These are phyloP conservation scores for Bembecia ichneumoniformis DNA, from an alignment of 2,888 invertebrate species.

Conservation along the genomic window DNA sequence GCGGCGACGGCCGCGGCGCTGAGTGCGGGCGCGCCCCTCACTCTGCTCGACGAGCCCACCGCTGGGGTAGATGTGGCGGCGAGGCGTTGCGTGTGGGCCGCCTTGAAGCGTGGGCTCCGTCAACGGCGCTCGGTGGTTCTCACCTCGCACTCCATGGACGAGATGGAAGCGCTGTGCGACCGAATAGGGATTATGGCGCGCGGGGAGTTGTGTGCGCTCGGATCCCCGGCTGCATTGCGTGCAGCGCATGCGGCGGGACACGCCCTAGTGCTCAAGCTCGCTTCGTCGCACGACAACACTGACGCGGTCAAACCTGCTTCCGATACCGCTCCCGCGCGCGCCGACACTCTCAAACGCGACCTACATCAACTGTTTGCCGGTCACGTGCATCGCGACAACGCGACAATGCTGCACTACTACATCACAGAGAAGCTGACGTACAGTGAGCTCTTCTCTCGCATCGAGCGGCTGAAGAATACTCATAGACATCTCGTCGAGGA, in stretches of 20 bases:
- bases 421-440: constrained; percentile 8
- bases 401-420: constrained; percentile 8
- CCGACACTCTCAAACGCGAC: constrained; percentile 53
- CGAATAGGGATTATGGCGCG: constrained; percentile 83
- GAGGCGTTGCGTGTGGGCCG: constrained; percentile 75
- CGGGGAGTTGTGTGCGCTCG: constrained; percentile 81
- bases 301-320: not conserved
- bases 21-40: constrained; percentile 55
- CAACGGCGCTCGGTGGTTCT: constrained; percentile 74
- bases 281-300: not conserved
- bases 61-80: constrained; percentile 80
- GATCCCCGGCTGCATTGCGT: constrained; percentile 80
- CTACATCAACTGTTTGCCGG: constrained; percentile 17
- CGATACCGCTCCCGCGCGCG: constrained; percentile 42
- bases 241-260: constrained; percentile 77
- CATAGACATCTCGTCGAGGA: constrained; percentile 61
- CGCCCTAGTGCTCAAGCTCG: constrained; percentile 40
- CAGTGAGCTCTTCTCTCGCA: constrained; percentile 7
- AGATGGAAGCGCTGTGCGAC: constrained; percentile 86
- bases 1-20: constrained; percentile 26
- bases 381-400: constrained; percentile 3
- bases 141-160: constrained; percentile 87
- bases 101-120: constrained; percentile 63
- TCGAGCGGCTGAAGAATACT: constrained; percentile 1
- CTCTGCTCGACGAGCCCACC: constrained; percentile 83